Base-by-base conservation (phyloP, 2,888 invertebrate species). In the Mycogona germanica region DNA sequence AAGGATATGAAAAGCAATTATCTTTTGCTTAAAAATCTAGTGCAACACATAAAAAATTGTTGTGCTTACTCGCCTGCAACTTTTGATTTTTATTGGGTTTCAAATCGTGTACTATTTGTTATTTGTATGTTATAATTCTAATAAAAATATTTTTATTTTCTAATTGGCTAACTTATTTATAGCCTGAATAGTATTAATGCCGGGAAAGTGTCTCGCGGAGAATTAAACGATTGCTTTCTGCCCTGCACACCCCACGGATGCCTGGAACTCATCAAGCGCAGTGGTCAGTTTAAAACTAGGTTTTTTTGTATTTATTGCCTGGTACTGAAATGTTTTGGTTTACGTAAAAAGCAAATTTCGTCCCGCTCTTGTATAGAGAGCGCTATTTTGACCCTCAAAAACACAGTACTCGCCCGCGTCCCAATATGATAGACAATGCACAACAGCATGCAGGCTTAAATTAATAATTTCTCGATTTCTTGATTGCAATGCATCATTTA, bases 231-330 rank as follows among this genome's bases (percentile, higher is more conserved):
- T 2, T 88, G 91, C 40, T 93, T 96, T 68, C 69, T 96, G 48
- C 96, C 98, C 0, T 99, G 98, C 70, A 99, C 98, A 0, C 96
- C 98, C 0, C 84, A 85, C 59, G 98, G 97, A 2, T 91, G 91
- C 66, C 76, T 98, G 58, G 92, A 97, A 67, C 77, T 96, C 6
- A 89, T 92, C 62, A 86, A 84, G 68, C 78, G 73, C 73, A 76
- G 73, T 59, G 72, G 73, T 70, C 25, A 14, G 14, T 30, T 19
- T 41, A n/a, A n/a, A n/a, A n/a, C n/a, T n/a, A n/a, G n/a, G n/a
- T n/a, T n/a, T n/a, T n/a, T n/a, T n/a, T n/a, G n/a, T n/a, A n/a
- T n/a, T n/a, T n/a, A n/a, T n/a, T n/a, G n/a, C 9, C 5, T 32
- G 9, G 35, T 53, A 35, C 25, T 14, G 7, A 12, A 41, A 41